A percentile compares a stretch with the other conserved stretches of the same genome.
phyloP scores from a whole-genome alignment of 35 echinoderm and acorn worm genomes.

The Apostichopus californicus region DNA sequence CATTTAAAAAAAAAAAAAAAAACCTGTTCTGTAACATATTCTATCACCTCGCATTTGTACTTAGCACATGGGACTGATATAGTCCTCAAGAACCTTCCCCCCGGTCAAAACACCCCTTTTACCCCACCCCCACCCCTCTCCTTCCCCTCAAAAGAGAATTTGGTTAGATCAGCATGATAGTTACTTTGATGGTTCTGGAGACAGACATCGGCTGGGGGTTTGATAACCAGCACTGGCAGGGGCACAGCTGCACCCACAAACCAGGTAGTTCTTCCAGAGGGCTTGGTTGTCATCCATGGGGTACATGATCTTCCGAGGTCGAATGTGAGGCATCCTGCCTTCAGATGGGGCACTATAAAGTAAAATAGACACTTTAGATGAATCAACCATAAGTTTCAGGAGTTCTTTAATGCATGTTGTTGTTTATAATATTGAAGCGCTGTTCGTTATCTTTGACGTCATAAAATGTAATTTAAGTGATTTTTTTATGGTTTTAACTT shows the following conservation, averaged over 20 bases:
- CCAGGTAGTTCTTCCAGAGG: slow-evolving; percentile 96
- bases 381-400: too few relatives aligned
- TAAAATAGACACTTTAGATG: neutral
- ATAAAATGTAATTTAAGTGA: too few relatives aligned
- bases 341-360: slow-evolving; percentile 88
- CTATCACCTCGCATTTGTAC: too few relatives aligned
- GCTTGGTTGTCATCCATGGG: slow-evolving; percentile 92
- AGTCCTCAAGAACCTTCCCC: too few relatives aligned
- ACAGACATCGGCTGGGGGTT: slow-evolving; percentile 90
- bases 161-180: neutral
- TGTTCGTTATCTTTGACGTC: too few relatives aligned
- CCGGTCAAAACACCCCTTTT: neutral
- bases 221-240: slow-evolving; percentile 94
- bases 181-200: slow-evolving; percentile 90
- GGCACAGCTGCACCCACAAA: slow-evolving; percentile 96
- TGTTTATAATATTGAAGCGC: too few relatives aligned
- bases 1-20: too few relatives aligned
- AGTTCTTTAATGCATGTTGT: too few relatives aligned
- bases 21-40: too few relatives aligned
- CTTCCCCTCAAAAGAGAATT: neutral
- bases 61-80: too few relatives aligned
- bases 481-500: too few relatives aligned
- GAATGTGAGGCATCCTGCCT: slow-evolving; percentile 79
- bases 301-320: slow-evolving; percentile 83
- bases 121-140: neutral